A percentile compares a stretch with the other conserved stretches of the same genome.
Evolutionary conservation across 2,113 vertebrate genomes (phyloP).

Genomic region (Melanerpes aurifrons): DNA sequence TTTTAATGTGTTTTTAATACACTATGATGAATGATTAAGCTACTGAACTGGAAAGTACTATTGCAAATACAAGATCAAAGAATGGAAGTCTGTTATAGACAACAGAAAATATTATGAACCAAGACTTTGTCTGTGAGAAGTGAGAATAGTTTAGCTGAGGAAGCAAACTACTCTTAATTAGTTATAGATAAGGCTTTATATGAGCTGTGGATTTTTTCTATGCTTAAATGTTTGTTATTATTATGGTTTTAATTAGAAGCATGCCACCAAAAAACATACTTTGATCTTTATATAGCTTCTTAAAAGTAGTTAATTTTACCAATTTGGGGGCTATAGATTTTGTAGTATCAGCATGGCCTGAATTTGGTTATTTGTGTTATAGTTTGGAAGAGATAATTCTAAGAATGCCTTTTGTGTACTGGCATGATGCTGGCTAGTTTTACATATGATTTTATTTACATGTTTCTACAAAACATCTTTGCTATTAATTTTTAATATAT

Average conservation of each 20-base stretch:
- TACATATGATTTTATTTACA: not conserved
- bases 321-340: not conserved
- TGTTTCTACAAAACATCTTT: not conserved
- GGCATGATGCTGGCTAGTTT: not conserved
- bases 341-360: not conserved
- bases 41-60: not conserved
- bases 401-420: not conserved
- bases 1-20: constrained; percentile 34
- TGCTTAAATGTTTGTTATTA: not conserved
- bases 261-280: not conserved
- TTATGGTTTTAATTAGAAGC: not conserved
- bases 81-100: not conserved
- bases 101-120: not conserved
- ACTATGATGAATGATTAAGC: not conserved
- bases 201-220: not conserved
- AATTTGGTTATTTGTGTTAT: not conserved
- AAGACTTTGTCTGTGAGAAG: not conserved
- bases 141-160: not conserved
- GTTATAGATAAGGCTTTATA: not conserved
- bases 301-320: not conserved
- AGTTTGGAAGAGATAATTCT: not conserved
- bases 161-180: not conserved
- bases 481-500: not conserved
- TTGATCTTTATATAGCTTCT: not conserved
- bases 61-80: constrained; percentile 8